Evolutionary conservation across 1,140 invertebrate species (phyloP).

Genomic region (Caenorhabditis inopinata): DNA sequence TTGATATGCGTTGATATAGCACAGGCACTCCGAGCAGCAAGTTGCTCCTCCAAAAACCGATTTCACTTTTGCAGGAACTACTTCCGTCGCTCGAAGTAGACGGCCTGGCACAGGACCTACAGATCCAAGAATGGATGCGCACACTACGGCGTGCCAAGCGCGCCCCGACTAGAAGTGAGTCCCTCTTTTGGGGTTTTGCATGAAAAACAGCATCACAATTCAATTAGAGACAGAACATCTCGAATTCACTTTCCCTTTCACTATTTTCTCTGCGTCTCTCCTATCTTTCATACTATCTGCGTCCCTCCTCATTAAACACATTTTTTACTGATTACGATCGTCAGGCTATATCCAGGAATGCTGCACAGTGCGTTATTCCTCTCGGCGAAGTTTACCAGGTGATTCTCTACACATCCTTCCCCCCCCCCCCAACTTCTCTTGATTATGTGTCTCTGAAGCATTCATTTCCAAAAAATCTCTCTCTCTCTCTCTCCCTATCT

Average conservation of each 20-base stretch:
- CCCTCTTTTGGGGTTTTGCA: not conserved
- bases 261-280: not conserved
- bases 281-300: not conserved
- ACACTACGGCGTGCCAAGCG: conserved; percentile 45
- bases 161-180: conserved; percentile 50
- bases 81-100: conserved; percentile 36
- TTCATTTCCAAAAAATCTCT: no score
- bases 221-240: not conserved
- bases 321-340: not conserved
- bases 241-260: not conserved
- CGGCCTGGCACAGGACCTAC: conserved; percentile 34
- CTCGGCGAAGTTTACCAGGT: conserved; percentile 41
- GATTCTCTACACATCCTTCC: not conserved
- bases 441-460: not conserved
- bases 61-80: conserved; percentile 12
- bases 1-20: conserved; percentile 29
- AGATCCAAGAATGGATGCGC: conserved; percentile 49
- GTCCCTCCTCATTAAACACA: not conserved
- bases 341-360: conserved; percentile 51
- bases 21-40: no score
- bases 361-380: conserved; percentile 39
- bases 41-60: no score
- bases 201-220: not conserved
- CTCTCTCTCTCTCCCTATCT: no score
- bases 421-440: no score